phyloP scores from a whole-genome alignment of 1,140 invertebrate species.

The Drosophila watanabei region DNA sequence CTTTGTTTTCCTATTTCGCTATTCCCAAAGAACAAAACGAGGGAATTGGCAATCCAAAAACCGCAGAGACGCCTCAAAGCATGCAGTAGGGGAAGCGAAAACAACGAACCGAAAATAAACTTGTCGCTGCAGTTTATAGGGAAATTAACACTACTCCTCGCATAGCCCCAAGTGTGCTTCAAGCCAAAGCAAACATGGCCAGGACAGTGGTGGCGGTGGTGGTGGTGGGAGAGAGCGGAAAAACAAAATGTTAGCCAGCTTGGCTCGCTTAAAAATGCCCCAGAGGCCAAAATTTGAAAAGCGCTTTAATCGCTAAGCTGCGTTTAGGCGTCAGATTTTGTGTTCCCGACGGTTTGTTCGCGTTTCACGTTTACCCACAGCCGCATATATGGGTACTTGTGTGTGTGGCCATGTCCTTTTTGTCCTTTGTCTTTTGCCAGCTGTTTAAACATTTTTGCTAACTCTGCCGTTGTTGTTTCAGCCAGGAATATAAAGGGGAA shows the following conservation, averaged over 20 bases:
- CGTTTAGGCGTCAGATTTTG: slow-evolving; percentile 70
- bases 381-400: slow-evolving; percentile 10
- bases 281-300: slow-evolving; percentile 68
- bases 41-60: slow-evolving; percentile 11
- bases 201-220: slow-evolving; percentile 20
- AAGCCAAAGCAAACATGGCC: slow-evolving; percentile 64
- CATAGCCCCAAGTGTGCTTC: slow-evolving; percentile 34
- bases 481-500: background rate
- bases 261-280: slow-evolving; percentile 52
- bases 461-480: slow-evolving; percentile 49
- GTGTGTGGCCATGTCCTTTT: slow-evolving; percentile 20
- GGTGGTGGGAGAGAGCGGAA: slow-evolving; percentile 6
- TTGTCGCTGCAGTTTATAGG: slow-evolving; percentile 59
- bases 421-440: slow-evolving; percentile 69
- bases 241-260: slow-evolving; percentile 45
- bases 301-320: slow-evolving; percentile 80
- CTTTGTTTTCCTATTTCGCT: background rate
- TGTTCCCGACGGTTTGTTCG: slow-evolving; percentile 18
- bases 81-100: slow-evolving; percentile 36
- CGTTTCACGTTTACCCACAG: slow-evolving; percentile 11
- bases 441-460: slow-evolving; percentile 77
- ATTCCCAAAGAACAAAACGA: background rate
- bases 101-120: slow-evolving; percentile 58
- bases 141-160: slow-evolving; percentile 62
- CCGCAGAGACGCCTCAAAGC: slow-evolving; percentile 32